Evolutionary conservation across 2,888 invertebrate genomes (phyloP), one percentile per base, ranked within the genome.

Genomic region (Drosophila tanythrix): DNA sequence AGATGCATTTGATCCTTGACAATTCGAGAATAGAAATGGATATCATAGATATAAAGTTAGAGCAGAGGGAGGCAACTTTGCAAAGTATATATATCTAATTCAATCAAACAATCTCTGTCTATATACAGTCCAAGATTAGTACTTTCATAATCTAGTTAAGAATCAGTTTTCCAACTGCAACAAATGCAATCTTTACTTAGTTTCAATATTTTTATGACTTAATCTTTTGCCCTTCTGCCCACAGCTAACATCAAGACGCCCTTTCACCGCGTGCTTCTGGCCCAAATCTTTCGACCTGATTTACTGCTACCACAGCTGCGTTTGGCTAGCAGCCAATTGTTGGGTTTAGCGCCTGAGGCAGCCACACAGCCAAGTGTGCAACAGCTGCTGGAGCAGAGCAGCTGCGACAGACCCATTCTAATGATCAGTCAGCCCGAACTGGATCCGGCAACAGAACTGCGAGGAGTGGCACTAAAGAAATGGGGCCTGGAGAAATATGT

Each of bases 351-450:
- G 0, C 80, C 89, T 0, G 91, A 92, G 11, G 87, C 90, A 0
- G 81, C 91, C 36, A 85, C 88, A 21, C 92, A 93, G 63, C 92
- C 92, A 0, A 91, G 90, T 0, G 90, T 93, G 51, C 91, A 92
- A 48, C 92, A 92, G 72, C 67, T 93, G 33, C 85, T 88, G 15
- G 92, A 93, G 31, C 92, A 92, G 65, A 92, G 91, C 72, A 89
- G 89, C 58, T 77, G 86, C 13, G 89, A 90, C 0, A 96, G 97
- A 83, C 98, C 99, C 0, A 95, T 97, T 62, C 93, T 99, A 55
- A 94, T 99, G 82, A 95, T 99, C 59, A 96, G 97, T 48, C 96
- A 97, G 61, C 96, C 98, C 31, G 99, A 99, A 35, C 96, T 97
- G 43, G 99, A 99, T 94, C 99, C 98, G 27, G 96, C 98, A 0